A percentile compares a stretch with the other conserved stretches of the same genome.
Evolutionary conservation across 2,797 vertebrate genomes (phyloP).

Genomic region (Argyrosomus regius): DNA sequence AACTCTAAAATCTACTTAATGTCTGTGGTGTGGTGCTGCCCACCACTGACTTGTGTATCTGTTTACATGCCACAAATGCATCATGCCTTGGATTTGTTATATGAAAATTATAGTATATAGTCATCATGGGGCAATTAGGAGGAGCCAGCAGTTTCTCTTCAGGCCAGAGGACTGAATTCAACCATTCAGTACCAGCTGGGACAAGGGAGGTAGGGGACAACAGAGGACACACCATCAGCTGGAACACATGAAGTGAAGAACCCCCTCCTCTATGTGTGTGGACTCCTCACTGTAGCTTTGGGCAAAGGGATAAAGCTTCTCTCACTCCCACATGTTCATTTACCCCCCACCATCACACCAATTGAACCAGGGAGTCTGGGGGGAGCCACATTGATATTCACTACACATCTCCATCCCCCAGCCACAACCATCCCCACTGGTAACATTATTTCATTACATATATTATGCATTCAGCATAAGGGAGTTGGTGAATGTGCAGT

Average conservation of each 20-base stretch:
- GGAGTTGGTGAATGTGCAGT: slow-evolving; percentile 77
- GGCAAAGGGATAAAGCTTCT: slow-evolving; percentile 84
- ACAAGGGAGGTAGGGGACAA: slow-evolving; percentile 20
- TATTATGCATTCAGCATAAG: slow-evolving; percentile 89
- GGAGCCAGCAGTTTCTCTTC: slow-evolving; percentile 34
- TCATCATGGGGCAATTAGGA: slow-evolving; percentile 56
- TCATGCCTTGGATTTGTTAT: slow-evolving; percentile 47
- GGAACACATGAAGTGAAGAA: slow-evolving; percentile 60
- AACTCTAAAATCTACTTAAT: slow-evolving; percentile 21
- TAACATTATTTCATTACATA: slow-evolving; percentile 91
- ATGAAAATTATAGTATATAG: slow-evolving; percentile 33
- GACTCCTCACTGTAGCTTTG: slow-evolving; percentile 81
- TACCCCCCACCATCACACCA: slow-evolving; percentile 87
- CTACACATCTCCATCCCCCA: slow-evolving; percentile 81
- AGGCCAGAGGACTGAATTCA: slow-evolving; percentile 8
- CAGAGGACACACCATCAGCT: slow-evolving; percentile 43
- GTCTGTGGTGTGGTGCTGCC: slow-evolving; percentile 13
- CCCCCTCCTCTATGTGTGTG: slow-evolving; percentile 66
- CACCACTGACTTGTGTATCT: slow-evolving; percentile 13
- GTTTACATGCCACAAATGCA: slow-evolving; percentile 49
- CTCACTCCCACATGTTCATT: slow-evolving; percentile 85
- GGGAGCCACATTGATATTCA: slow-evolving; percentile 86
- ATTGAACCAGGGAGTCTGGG: slow-evolving; percentile 83
- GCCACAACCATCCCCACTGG: slow-evolving; percentile 86
- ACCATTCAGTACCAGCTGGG: slow-evolving; percentile 10